These are phyloP conservation scores for Drosophila pandora DNA, from an alignment of 1,140 invertebrate genomes.

Conservation along the genomic window DNA sequence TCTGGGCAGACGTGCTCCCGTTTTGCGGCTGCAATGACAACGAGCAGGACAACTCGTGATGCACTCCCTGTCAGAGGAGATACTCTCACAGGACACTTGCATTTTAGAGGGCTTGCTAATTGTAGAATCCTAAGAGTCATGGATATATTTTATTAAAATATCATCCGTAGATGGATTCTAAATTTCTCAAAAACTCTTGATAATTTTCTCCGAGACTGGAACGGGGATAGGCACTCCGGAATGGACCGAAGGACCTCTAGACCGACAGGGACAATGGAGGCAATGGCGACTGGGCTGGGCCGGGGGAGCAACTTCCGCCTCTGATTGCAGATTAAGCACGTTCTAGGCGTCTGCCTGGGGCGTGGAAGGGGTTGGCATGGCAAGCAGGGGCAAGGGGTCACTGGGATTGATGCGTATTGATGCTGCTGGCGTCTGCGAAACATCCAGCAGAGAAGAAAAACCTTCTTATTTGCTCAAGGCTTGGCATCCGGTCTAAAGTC, in stretches of 20 bases:
- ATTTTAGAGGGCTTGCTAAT: neutral
- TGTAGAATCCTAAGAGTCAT: neutral
- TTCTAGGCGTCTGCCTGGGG: conserved; percentile 54
- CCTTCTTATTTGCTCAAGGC: conserved; percentile 72
- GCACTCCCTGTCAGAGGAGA: conserved; percentile 28
- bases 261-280: conserved; percentile 9
- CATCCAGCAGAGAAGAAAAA: conserved; percentile 66
- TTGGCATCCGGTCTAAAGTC: conserved; percentile 51
- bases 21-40: conserved; percentile 43
- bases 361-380: conserved; percentile 14
- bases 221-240: neutral
- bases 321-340: conserved; percentile 81
- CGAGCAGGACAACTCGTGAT: conserved; percentile 39
- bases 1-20: conserved; percentile 42
- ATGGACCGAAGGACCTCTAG: conserved; percentile 3
- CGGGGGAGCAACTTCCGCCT: conserved; percentile 67
- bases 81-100: neutral
- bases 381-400: conserved; percentile 9
- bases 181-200: neutral
- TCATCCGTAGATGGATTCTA: neutral
- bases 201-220: neutral
- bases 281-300: neutral
- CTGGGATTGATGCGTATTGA: conserved; percentile 75
- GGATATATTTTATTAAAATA: neutral
- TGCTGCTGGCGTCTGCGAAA: conserved; percentile 65